Conservation (phyloP, 2,888 invertebrate genomes). For the Lasioglossum morio region DNA sequence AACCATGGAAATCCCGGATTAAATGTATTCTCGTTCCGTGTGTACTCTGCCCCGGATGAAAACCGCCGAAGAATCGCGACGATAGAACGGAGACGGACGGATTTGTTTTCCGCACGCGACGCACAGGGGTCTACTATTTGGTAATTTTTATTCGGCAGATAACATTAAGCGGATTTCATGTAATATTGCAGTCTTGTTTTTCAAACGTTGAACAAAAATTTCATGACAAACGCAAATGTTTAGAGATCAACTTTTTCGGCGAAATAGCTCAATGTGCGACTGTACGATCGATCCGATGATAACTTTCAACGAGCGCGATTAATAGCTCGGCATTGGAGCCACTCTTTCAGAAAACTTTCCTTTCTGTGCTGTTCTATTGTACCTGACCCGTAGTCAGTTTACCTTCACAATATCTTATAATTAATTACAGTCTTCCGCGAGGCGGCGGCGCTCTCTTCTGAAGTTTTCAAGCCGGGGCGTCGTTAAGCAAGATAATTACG, state of each 20-base stretch:
- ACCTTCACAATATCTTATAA: slow-evolving; percentile 17
- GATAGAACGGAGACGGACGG: not conserved
- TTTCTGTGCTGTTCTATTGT: not conserved
- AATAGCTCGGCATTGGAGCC: not conserved
- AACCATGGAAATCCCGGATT: not conserved
- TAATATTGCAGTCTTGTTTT: too few species aligned
- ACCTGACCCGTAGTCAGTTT: not conserved
- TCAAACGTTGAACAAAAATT: too few species aligned
- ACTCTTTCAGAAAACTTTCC: slow-evolving; percentile 4
- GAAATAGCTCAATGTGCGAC: too few species aligned
- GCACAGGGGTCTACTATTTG: not conserved
- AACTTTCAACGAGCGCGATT: slow-evolving; percentile 2
- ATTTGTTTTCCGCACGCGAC: not conserved
- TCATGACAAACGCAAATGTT: too few species aligned
- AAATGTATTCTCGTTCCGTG: not conserved
- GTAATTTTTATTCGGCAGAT: not conserved
- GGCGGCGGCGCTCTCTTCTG: not conserved
- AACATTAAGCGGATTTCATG: too few species aligned
- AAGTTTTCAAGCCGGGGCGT: not conserved
- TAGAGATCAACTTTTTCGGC: too few species aligned
- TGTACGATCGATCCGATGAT: not conserved
- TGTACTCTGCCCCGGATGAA: not conserved
- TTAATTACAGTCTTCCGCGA: slow-evolving; percentile 12
- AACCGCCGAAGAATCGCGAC: not conserved
- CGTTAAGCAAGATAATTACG: slow-evolving; percentile 10